Percentiles rank a stretch among this genome's conserved stretches.
These are phyloP conservation scores for Hemiscyllium ocellatum DNA, from an alignment of 2,113 vertebrate species.

Conservation along the genomic window DNA sequence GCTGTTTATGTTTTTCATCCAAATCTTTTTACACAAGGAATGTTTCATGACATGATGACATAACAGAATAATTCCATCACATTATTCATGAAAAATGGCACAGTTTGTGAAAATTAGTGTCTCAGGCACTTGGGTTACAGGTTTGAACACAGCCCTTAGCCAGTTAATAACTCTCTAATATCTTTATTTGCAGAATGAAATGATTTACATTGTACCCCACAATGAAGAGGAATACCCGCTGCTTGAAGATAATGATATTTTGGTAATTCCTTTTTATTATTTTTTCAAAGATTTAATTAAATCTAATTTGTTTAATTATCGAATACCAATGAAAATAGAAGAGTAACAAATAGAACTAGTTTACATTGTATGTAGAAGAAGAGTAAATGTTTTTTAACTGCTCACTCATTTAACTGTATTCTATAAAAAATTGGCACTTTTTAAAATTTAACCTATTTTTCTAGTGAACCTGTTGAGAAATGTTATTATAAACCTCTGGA, in stretches of 20 bases:
- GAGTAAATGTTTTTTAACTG: background rate
- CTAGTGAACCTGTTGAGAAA: too few relatives aligned
- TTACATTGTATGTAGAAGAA: background rate
- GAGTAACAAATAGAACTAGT: background rate
- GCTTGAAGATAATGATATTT: background rate
- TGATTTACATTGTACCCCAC: background rate
- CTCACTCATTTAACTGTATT: background rate
- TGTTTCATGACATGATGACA: background rate
- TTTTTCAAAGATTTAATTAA: background rate
- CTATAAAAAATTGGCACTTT: background rate
- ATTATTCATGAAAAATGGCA: background rate
- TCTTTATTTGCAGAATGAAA: conserved; percentile 13
- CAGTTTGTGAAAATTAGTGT: background rate
- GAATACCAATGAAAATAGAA: background rate
- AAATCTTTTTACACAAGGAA: background rate
- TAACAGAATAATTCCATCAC: background rate
- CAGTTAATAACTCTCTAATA: background rate
- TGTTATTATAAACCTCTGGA: too few relatives aligned
- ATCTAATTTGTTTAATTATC: background rate
- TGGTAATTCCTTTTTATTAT: background rate
- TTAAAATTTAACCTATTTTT: too few relatives aligned
- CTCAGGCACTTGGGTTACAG: background rate
- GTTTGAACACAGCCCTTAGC: background rate
- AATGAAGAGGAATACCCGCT: conserved; percentile 7
- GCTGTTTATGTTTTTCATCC: background rate